Percentiles rank a stretch among this genome's conserved stretches.
Evolutionary conservation across 1,140 invertebrate species (phyloP).

Genomic region (Campodea augens): DNA sequence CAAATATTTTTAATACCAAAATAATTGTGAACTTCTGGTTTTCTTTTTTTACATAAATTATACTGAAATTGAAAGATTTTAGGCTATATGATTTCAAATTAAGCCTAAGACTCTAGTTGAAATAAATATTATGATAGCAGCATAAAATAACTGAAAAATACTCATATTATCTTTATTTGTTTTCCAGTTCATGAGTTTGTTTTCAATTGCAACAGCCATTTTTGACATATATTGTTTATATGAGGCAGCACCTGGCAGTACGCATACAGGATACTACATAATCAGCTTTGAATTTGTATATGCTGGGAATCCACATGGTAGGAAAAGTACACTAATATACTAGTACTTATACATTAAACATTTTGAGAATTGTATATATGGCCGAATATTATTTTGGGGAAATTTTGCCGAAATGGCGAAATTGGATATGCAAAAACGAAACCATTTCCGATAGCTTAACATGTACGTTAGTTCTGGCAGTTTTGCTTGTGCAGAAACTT

Average conservation of each 20-base stretch:
- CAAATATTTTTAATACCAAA: too few species aligned
- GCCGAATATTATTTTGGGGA: constrained; percentile 1
- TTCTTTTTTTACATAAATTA: too few species aligned
- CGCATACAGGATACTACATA: constrained; percentile 76
- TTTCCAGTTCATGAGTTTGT: constrained; percentile 58
- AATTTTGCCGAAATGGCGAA: constrained; percentile 4
- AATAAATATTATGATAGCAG: too few species aligned
- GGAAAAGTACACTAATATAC: constrained; percentile 18
- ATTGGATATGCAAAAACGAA: constrained; percentile 2
- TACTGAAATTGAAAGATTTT: too few species aligned
- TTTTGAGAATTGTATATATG: constrained; percentile 9
- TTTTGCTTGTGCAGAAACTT: too few species aligned
- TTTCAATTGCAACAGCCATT: constrained; percentile 55
- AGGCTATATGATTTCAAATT: too few species aligned
- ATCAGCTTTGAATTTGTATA: constrained; percentile 90
- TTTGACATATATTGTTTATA: constrained; percentile 77
- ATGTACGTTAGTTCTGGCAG: too few species aligned
- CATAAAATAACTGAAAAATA: too few species aligned
- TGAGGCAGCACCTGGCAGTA: constrained; percentile 67
- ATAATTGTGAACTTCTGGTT: too few species aligned
- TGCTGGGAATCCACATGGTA: constrained; percentile 72
- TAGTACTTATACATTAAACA: constrained; percentile 9
- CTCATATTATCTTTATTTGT: constrained; percentile 38
- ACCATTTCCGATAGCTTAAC: too few species aligned
- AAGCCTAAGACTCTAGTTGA: too few species aligned